Evolutionary conservation across 2,113 vertebrate species (phyloP), one percentile per base, ranked within the genome.

Genomic region (Bagarius yarrelli): DNA sequence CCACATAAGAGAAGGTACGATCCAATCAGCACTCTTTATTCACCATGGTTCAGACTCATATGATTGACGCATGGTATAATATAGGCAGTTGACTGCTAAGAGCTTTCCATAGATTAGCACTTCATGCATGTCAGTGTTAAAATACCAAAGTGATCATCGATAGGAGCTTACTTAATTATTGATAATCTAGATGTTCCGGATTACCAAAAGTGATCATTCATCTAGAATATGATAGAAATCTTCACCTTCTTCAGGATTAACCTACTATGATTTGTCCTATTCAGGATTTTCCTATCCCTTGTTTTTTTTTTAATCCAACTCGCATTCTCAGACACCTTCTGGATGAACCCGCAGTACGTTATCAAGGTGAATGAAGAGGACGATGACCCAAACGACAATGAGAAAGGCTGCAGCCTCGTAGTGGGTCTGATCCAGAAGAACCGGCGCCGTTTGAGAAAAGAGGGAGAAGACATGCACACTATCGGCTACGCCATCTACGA

Each of bases 381-480:
- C 0, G 96, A 97, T 11, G 95, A 98, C 88, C 93, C 95, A 0
- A 92, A 94, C 0, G 95, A 96, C 0, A 90, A 93, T 0, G 95
- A 97, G 86, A 83, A 78, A 0, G 95, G 95, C 83, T 98, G 97
- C 90, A 97, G 95, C 86, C 95, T 99, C 34, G 91, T 98, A 47
- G 88, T 97, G 5, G 97, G 96, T 69, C 92, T 99, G 79, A 97
- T 98, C 85, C 97, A 99, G 93, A 98, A 98, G 92, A 96, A 99
- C 90, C 93, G 96, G 14, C 88, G 97, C 23, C 93, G 86, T 63
- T 88, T 96, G 73, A 89, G 96, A 15, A 96, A 95, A 86, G 91
- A 93, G 69, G 97, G 97, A 3, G 94, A 97, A 85, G 96, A 98
- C 91, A 98, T 98, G 96, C 94, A 97, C 86, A 98, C 97, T 40